Conservation (phyloP, 2,888 invertebrate genomes). For the Cantharis rufa region DNA sequence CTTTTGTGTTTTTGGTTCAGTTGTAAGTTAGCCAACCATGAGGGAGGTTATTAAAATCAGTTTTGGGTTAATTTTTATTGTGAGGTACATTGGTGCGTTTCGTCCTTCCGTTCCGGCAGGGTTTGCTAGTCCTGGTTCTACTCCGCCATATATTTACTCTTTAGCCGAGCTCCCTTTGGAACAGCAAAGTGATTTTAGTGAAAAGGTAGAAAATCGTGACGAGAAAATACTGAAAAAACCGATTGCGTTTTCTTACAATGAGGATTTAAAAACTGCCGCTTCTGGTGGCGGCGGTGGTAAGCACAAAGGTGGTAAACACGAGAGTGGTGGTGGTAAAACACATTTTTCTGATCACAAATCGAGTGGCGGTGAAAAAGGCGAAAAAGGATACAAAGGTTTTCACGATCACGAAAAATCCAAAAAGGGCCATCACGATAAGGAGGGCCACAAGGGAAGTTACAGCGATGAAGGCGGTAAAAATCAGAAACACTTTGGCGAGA, state of each 20-base stretch:
- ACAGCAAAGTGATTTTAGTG: conserved; percentile 45
- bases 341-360: conserved; percentile 21
- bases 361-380: conserved; percentile 46
- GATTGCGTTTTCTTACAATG: conserved; percentile 45
- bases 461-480: conserved; percentile 52
- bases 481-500: conserved; percentile 1
- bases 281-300: conserved; percentile 18
- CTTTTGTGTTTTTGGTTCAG: not conserved
- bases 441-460: conserved; percentile 58
- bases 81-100: not conserved
- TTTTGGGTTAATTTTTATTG: not conserved
- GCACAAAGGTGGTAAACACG: conserved; percentile 14
- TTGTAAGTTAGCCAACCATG: not conserved
- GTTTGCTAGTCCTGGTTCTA: not conserved
- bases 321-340: conserved; percentile 32
- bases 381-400: conserved; percentile 50
- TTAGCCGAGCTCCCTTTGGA: conserved; percentile 3
- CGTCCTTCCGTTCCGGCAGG: not conserved
- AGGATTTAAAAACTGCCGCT: conserved; percentile 29
- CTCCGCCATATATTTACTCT: not conserved
- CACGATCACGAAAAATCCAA: conserved; percentile 48
- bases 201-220: conserved; percentile 39
- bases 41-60: not conserved
- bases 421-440: conserved; percentile 54
- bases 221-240: conserved; percentile 46